Evolutionary conservation across 2,113 vertebrate species (phyloP).

Genomic region (Stigmatopora argus): DNA sequence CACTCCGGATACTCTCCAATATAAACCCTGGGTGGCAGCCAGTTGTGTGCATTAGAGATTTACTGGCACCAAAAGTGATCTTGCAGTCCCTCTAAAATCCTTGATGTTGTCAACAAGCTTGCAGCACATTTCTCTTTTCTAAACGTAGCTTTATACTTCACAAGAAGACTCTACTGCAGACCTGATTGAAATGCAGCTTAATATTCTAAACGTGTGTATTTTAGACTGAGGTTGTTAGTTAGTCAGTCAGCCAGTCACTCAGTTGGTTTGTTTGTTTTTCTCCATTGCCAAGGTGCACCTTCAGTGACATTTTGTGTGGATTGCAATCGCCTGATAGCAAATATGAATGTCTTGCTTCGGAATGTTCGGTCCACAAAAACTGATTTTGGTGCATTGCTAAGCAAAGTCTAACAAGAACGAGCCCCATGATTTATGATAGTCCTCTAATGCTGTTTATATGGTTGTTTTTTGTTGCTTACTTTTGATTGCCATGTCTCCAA

Average conservation of each 20-base stretch:
- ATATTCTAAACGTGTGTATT: conserved; percentile 15
- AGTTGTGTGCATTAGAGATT: conserved; percentile 16
- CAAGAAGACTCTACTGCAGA: conserved; percentile 5
- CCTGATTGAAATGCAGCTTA: conserved; percentile 14
- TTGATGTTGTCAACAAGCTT: conserved; percentile 21
- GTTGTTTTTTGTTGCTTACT: not conserved
- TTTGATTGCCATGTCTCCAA: not conserved
- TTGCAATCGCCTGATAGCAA: too few species aligned
- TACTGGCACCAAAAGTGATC: conserved; percentile 21
- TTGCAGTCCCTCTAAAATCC: conserved; percentile 18
- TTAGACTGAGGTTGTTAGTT: conserved; percentile 3
- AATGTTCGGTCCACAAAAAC: too few species aligned
- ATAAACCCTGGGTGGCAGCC: conserved; percentile 5
- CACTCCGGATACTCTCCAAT: conserved; percentile 5
- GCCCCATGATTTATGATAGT: not conserved
- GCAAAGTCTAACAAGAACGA: too few species aligned
- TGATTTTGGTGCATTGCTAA: too few species aligned
- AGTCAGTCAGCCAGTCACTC: not conserved
- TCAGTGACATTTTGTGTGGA: conserved; percentile 21
- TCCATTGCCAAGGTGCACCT: conserved; percentile 19
- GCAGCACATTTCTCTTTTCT: conserved; percentile 1
- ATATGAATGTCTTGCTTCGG: too few species aligned
- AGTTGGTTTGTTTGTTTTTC: not conserved
- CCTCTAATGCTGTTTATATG: not conserved
- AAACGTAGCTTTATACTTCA: conserved; percentile 4